Evolutionary conservation across 2,888 invertebrate species (phyloP).

Genomic region (Coelinius sp.): DNA sequence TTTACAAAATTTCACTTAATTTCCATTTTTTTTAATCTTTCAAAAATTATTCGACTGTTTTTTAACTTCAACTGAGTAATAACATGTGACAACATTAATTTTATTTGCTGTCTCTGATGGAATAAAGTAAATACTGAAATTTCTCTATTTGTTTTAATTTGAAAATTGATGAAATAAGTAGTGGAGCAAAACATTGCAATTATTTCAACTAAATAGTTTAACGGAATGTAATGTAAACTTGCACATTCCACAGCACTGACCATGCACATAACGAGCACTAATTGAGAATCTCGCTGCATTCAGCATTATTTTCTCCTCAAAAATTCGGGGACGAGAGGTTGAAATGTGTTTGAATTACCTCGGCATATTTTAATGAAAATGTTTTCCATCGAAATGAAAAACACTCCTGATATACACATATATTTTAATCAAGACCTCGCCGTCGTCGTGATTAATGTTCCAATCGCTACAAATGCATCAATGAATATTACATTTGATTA

Average conservation of each 20-base stretch:
- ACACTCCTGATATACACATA: neutral
- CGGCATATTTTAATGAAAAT: conserved; percentile 4
- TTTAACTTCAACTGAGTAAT: no score
- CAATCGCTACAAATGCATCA: neutral
- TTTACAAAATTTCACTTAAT: conserved; percentile 4
- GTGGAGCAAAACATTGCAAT: neutral
- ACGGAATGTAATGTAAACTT: conserved; percentile 8
- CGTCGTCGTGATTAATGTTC: neutral
- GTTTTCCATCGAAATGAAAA: neutral
- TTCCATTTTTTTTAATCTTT: neutral
- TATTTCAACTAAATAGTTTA: neutral
- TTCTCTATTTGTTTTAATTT: neutral
- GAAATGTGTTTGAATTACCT: neutral
- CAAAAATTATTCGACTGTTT: neutral
- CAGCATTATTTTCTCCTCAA: conserved; percentile 9
- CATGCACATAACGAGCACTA: conserved; percentile 22
- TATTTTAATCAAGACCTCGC: conserved; percentile 4
- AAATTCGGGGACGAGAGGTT: neutral
- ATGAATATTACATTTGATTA: neutral
- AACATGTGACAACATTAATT: no score
- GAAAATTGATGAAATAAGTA: neutral
- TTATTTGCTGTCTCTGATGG: no score
- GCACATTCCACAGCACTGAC: neutral
- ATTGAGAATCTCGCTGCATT: conserved; percentile 18
- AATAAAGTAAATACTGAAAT: neutral